These are phyloP conservation scores for Cladorhizidae sp. DNA, from an alignment of 37 sponge, comb jelly and placozoan species.

Conservation along the genomic window DNA sequence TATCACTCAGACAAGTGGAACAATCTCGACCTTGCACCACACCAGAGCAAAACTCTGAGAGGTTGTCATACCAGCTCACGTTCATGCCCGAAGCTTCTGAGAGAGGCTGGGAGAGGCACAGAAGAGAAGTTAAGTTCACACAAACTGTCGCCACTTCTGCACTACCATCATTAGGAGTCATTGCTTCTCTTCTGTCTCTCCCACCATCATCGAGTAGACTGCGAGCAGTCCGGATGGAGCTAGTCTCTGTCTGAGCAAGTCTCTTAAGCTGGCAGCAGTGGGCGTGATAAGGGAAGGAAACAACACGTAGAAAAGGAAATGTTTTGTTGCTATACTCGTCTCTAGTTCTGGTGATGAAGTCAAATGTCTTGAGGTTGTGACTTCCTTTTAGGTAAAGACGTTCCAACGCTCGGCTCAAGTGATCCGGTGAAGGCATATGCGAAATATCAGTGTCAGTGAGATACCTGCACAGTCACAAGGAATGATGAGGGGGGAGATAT, in stretches of 20 bases:
- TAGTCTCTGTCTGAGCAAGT: background rate
- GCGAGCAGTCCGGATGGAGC: too few species aligned
- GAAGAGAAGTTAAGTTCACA: too few species aligned
- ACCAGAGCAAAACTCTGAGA: too few species aligned
- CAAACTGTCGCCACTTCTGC: too few species aligned
- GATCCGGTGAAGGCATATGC: conserved; percentile 14
- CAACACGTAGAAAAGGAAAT: conserved; percentile 35
- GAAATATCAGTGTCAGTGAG: conserved; percentile 25
- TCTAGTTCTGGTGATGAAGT: background rate
- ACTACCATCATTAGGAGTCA: too few species aligned
- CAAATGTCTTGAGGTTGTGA: background rate
- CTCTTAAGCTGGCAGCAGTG: conserved; percentile 48
- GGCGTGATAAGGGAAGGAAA: conserved; percentile 36
- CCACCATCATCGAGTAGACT: too few species aligned
- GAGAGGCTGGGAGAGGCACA: too few species aligned
- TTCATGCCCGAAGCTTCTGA: too few species aligned
- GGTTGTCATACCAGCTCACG: too few species aligned
- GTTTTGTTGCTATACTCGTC: conserved; percentile 7
- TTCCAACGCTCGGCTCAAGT: conserved; percentile 1
- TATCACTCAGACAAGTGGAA: too few species aligned
- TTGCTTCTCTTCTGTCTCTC: too few species aligned
- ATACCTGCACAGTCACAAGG: conserved; percentile 21
- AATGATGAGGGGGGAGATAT: background rate
- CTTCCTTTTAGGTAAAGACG: conserved; percentile 19
- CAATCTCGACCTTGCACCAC: too few species aligned